phyloP scores from a whole-genome alignment of 2,888 invertebrate species.

The Limnephilus marmoratus region DNA sequence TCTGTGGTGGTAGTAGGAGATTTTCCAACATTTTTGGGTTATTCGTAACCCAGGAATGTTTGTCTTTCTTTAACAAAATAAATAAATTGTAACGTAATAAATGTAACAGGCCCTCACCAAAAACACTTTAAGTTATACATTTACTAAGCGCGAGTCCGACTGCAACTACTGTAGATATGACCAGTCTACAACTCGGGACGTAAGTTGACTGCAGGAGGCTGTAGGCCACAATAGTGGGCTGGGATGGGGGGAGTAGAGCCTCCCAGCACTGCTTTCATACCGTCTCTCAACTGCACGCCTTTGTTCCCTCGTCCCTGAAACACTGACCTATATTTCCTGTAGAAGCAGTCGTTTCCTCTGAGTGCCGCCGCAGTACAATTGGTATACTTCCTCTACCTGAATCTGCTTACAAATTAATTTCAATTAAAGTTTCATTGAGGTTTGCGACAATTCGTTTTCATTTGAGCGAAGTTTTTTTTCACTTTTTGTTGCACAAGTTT shows the following conservation, averaged over 20 bases:
- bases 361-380: not conserved
- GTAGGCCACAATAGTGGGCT: not conserved
- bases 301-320: constrained; percentile 11
- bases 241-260: not conserved
- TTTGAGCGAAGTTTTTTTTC: not conserved
- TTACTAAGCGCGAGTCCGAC: too few species aligned
- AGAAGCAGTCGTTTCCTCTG: not conserved
- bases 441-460: not conserved
- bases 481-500: too few species aligned
- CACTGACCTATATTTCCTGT: constrained; percentile 35
- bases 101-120: too few species aligned
- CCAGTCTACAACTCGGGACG: not conserved
- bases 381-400: not conserved
- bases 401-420: not conserved
- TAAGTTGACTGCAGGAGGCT: not conserved
- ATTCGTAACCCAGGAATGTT: too few species aligned
- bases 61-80: too few species aligned
- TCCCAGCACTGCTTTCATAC: not conserved
- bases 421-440: not conserved
- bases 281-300: constrained; percentile 10
- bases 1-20: too few species aligned
- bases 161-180: not conserved
- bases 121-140: too few species aligned
- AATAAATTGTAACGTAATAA: too few species aligned
- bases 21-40: too few species aligned